Conservation (phyloP, 2,113 vertebrate genomes). For the Paratilapia polleni region DNA sequence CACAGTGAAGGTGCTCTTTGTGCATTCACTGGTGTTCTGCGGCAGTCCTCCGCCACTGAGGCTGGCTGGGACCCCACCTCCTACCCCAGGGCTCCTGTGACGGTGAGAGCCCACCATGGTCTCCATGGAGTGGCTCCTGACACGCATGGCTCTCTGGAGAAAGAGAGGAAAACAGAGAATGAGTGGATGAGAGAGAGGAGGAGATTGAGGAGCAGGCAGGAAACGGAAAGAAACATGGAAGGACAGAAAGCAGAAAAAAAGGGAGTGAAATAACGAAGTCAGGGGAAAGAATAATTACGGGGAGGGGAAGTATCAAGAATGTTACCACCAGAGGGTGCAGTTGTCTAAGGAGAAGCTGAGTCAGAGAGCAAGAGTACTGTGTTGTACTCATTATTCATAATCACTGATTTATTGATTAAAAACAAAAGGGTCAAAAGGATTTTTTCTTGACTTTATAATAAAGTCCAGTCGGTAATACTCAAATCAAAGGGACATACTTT, state of each 20-base stretch:
- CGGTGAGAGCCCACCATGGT: constrained; percentile 94
- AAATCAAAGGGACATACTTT: background rate
- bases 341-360: constrained; percentile 4
- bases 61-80: constrained; percentile 87
- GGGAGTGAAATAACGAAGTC: background rate
- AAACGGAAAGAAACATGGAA: background rate
- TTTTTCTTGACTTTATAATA: background rate
- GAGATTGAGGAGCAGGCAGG: background rate
- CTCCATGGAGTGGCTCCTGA: constrained; percentile 99
- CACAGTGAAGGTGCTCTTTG: constrained; percentile 85
- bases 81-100: constrained; percentile 79
- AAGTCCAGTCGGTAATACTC: background rate
- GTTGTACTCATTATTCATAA: background rate
- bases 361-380: background rate
- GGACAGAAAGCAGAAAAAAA: background rate
- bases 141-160: constrained; percentile 92
- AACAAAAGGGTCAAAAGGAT: background rate
- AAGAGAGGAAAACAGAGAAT: background rate
- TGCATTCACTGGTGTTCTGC: constrained; percentile 87
- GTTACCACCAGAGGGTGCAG: constrained; percentile 45
- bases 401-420: background rate
- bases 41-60: constrained; percentile 89
- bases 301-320: background rate
- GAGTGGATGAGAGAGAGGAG: background rate
- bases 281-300: background rate